Conservation (phyloP, 2,113 vertebrate species). For the Chloropsis hardwickii region DNA sequence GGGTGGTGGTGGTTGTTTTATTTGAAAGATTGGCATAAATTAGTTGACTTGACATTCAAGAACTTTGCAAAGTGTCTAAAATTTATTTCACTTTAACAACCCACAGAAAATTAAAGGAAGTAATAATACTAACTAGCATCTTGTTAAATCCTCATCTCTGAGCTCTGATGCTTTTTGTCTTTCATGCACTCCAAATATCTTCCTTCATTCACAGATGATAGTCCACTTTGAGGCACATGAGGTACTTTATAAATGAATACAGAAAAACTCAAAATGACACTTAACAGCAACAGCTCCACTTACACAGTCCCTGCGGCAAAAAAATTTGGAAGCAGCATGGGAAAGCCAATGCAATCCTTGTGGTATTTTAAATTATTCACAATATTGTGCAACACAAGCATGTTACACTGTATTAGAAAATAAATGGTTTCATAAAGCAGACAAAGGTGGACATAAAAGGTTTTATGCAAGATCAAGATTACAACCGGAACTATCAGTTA, state of each 20-base stretch:
- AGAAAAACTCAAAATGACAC: slow-evolving; percentile 16
- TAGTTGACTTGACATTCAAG: neutral
- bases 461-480: neutral
- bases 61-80: neutral
- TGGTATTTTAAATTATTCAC: slow-evolving; percentile 22
- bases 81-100: neutral
- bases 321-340: neutral
- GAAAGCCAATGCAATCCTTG: neutral
- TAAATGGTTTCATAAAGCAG: neutral
- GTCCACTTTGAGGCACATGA: neutral
- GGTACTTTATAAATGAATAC: neutral
- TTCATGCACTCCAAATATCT: neutral
- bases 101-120: neutral
- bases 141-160: slow-evolving; percentile 7
- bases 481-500: neutral
- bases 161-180: neutral
- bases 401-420: neutral
- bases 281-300: slow-evolving; percentile 12
- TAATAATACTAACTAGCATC: neutral
- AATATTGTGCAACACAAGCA: neutral
- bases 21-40: neutral
- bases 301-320: neutral
- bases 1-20: neutral
- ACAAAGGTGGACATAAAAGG: neutral
- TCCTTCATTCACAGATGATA: slow-evolving; percentile 5